Percentiles rank a stretch among this genome's conserved stretches.
These are phyloP conservation scores for Ophioninae sp. DNA, from an alignment of 2,888 invertebrate genomes.

Conservation along the genomic window DNA sequence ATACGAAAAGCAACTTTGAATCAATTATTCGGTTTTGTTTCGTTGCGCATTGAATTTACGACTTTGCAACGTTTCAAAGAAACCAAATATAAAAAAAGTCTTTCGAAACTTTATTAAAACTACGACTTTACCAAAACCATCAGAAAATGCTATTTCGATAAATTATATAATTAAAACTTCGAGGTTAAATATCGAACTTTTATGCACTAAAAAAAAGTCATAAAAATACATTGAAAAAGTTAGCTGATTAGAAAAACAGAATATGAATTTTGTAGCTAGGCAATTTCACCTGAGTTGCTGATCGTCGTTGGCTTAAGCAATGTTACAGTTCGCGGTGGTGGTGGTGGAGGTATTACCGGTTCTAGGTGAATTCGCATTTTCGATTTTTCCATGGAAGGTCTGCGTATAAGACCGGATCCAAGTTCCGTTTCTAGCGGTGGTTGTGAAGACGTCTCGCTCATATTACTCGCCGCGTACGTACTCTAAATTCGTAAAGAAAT, in stretches of 20 bases:
- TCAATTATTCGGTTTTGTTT: neutral
- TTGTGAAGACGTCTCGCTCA: conserved; percentile 72
- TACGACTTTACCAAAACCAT: no score
- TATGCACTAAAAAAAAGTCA: no score
- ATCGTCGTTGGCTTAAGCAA: conserved; percentile 72
- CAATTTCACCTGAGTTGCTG: conserved; percentile 69
- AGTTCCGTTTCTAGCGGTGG: conserved; percentile 65
- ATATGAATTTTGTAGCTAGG: neutral
- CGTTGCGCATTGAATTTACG: no score
- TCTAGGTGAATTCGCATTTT: conserved; percentile 75
- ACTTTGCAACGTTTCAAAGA: no score
- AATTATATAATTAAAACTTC: neutral
- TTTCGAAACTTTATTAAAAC: no score
- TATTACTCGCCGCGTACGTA: conserved; percentile 74
- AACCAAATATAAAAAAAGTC: no score
- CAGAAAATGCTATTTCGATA: no score
- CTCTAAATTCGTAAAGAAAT: conserved; percentile 71
- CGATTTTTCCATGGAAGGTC: conserved; percentile 76
- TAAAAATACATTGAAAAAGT: neutral
- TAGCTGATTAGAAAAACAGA: neutral
- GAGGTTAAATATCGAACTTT: neutral
- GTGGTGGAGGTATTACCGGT: conserved; percentile 75
- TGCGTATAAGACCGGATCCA: conserved; percentile 69
- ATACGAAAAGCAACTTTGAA: neutral
- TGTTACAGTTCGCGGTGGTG: conserved; percentile 78